Conservation (phyloP, 2,888 invertebrate genomes). For the Polydrusus pterygomalis region DNA sequence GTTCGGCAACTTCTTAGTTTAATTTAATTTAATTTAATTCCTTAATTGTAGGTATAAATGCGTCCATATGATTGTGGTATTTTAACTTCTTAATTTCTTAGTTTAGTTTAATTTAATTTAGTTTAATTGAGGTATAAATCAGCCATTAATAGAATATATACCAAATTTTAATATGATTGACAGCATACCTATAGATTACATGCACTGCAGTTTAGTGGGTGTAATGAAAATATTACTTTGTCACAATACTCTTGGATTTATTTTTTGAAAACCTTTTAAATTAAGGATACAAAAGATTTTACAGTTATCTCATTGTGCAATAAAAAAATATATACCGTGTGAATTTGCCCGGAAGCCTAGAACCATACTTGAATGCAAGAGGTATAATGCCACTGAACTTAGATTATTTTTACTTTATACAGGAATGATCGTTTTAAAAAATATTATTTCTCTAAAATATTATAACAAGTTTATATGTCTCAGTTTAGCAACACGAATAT, state of each 20-base stretch:
- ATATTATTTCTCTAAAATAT: background rate
- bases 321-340: slow-evolving; percentile 22
- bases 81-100: too few relatives aligned
- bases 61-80: too few relatives aligned
- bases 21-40: too few relatives aligned
- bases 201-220: background rate
- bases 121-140: too few relatives aligned
- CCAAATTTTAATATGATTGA: too few relatives aligned
- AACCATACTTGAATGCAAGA: slow-evolving; percentile 40
- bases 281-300: background rate
- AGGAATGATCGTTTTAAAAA: background rate
- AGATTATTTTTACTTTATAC: slow-evolving; percentile 26
- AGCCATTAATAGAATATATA: too few relatives aligned
- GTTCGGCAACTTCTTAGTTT: too few relatives aligned
- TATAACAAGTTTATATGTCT: background rate
- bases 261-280: background rate
- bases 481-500: too few relatives aligned
- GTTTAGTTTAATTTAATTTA: too few relatives aligned
- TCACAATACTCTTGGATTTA: background rate
- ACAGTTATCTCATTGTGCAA: background rate
- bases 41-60: too few relatives aligned
- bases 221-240: background rate
- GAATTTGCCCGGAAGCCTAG: slow-evolving; percentile 49
- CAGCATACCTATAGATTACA: background rate
- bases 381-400: slow-evolving; percentile 48